These are phyloP conservation scores for Rhabdornis inornatus DNA, from an alignment of 2,113 vertebrate species.

Conservation along the genomic window DNA sequence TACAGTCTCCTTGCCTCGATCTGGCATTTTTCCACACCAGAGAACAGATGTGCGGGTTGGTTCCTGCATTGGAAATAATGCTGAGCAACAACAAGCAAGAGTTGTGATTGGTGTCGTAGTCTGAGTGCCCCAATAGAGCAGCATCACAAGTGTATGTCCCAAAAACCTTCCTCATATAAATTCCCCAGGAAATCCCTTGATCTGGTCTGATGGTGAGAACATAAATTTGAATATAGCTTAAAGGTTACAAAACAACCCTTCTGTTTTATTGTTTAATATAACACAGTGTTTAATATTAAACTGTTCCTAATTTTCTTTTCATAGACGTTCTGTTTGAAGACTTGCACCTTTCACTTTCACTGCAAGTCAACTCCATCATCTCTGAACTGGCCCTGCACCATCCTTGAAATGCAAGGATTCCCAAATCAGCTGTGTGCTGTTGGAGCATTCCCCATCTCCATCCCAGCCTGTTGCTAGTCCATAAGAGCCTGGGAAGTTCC, in stretches of 20 bases:
- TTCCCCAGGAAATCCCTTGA: background rate
- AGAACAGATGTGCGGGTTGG: background rate
- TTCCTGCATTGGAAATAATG: background rate
- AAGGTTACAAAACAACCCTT: background rate
- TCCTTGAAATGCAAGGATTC: background rate
- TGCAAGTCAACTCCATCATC: accelerated
- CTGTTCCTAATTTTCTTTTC: background rate
- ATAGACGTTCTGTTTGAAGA: background rate
- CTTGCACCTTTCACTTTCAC: background rate
- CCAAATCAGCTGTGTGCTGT: background rate
- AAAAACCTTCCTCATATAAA: background rate
- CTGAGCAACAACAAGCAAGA: background rate
- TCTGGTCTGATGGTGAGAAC: background rate
- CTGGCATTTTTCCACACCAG: accelerated
- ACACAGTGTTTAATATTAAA: background rate
- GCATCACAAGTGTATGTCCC: background rate
- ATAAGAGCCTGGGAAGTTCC: background rate
- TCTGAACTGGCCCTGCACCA: background rate
- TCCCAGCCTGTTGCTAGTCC: background rate
- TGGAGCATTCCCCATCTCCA: background rate
- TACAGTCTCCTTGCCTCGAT: background rate
- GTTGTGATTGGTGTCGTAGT: background rate
- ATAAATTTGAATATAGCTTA: background rate
- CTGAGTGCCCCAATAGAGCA: background rate
- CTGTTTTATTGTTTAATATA: background rate